Conservation (phyloP, 2,113 vertebrate species). For the Callipepla squamata region DNA sequence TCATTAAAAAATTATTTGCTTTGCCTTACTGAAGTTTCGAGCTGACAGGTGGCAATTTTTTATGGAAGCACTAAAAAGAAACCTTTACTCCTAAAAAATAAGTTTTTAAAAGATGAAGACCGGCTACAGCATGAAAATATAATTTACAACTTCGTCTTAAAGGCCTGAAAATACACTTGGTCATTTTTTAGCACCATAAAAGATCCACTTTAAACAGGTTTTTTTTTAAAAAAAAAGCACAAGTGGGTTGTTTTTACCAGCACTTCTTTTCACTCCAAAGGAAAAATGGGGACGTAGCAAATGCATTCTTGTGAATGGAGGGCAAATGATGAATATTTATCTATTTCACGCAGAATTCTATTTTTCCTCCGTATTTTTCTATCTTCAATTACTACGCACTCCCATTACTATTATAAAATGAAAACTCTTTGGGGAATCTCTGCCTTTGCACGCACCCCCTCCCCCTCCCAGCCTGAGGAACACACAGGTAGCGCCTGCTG, state of each 20-base stretch:
- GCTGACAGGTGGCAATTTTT: constrained; percentile 70
- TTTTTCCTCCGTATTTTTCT: constrained; percentile 52
- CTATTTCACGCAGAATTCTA: constrained; percentile 54
- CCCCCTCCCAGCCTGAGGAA: not conserved
- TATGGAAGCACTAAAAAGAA: constrained; percentile 64
- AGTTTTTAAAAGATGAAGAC: constrained; percentile 67
- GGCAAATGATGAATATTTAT: constrained; percentile 54
- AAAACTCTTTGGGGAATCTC: constrained; percentile 20
- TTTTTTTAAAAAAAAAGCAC: not conserved
- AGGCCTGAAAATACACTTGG: constrained; percentile 57
- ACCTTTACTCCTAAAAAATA: constrained; percentile 61
- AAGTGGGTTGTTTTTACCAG: constrained; percentile 38
- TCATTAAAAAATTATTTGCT: constrained; percentile 71
- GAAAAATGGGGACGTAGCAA: constrained; percentile 28
- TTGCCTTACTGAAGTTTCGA: constrained; percentile 66
- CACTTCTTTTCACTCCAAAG: constrained; percentile 49
- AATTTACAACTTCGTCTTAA: constrained; percentile 72
- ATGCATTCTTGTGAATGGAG: constrained; percentile 63
- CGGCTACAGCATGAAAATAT: constrained; percentile 61
- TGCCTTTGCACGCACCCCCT: not conserved
- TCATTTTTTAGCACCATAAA: constrained; percentile 60
- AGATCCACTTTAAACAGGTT: constrained; percentile 51
- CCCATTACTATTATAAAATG: constrained; percentile 29
- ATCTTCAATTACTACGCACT: constrained; percentile 1
- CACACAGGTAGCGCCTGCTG: not conserved